Evolutionary conservation across 2,888 invertebrate genomes (phyloP).

Genomic region (Sesamia inferens): DNA sequence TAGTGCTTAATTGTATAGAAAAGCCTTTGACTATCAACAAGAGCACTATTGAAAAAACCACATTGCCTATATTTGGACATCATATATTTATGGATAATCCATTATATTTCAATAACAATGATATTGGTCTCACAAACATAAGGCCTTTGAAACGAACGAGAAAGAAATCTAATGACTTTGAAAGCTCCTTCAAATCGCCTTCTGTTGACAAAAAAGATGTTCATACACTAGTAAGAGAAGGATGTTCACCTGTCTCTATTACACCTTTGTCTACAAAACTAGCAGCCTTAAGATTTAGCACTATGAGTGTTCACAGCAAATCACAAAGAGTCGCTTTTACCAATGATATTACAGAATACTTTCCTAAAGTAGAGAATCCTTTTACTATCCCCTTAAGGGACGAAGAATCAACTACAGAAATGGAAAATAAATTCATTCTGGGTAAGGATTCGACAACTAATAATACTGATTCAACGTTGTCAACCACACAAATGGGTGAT

Average conservation of each 20-base stretch:
- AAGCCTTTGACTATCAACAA: slow-evolving; percentile 76
- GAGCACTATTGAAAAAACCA: slow-evolving; percentile 78
- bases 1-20: slow-evolving; percentile 84
- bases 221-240: slow-evolving; percentile 84
- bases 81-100: slow-evolving; percentile 87
- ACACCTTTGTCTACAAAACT: slow-evolving; percentile 91
- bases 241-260: slow-evolving; percentile 87
- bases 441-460: slow-evolving; percentile 79
- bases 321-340: slow-evolving; percentile 75
- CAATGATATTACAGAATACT: slow-evolving; percentile 87
- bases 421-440: slow-evolving; percentile 88
- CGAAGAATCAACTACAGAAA: slow-evolving; percentile 86
- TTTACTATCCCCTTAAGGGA: slow-evolving; percentile 82
- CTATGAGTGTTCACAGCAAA: slow-evolving; percentile 84
- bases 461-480: slow-evolving; percentile 84
- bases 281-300: slow-evolving; percentile 90
- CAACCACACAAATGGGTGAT: slow-evolving; percentile 89
- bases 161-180: slow-evolving; percentile 86
- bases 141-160: slow-evolving; percentile 84
- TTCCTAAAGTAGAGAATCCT: slow-evolving; percentile 86
- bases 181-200: slow-evolving; percentile 86
- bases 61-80: slow-evolving; percentile 87
- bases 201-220: slow-evolving; percentile 84
- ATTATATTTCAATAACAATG: slow-evolving; percentile 86
- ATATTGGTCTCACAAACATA: slow-evolving; percentile 77